Evolutionary conservation across 1,140 invertebrate species (phyloP).

Genomic region (Drosophila nasuta): DNA sequence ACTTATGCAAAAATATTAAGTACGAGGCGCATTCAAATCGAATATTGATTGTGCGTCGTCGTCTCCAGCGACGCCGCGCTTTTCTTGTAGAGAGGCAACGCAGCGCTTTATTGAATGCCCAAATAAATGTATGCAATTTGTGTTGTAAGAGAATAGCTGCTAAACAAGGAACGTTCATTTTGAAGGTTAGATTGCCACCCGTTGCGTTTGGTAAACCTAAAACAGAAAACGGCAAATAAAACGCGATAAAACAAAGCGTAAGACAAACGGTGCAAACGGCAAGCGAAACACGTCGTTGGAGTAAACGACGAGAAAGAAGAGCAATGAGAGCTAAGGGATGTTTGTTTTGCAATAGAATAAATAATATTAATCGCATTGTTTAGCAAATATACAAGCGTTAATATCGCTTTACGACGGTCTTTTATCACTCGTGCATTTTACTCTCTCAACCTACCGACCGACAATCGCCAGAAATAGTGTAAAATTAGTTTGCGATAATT

Average conservation of each 20-base stretch:
- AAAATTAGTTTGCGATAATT: conserved; percentile 47
- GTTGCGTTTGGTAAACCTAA: conserved; percentile 34
- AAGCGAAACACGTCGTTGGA: conserved; percentile 12
- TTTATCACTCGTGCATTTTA: conserved; percentile 38
- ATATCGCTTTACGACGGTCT: conserved; percentile 43
- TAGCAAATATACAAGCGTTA: conserved; percentile 56
- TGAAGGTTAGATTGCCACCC: conserved; percentile 57
- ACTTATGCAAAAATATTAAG: conserved; percentile 32
- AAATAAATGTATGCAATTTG: conserved; percentile 41
- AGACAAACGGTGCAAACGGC: conserved; percentile 19
- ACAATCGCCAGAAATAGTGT: conserved; percentile 40
- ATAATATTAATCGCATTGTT: conserved; percentile 56
- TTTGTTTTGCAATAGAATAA: conserved; percentile 54
- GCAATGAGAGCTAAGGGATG: not conserved
- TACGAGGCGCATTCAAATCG: conserved; percentile 43
- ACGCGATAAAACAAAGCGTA: conserved; percentile 48
- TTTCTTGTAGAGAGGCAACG: conserved; percentile 13
- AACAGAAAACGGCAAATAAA: conserved; percentile 38
- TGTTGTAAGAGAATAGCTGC: conserved; percentile 46
- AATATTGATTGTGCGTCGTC: conserved; percentile 63
- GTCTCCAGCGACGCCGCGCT: conserved; percentile 31
- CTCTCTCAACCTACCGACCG: not conserved
- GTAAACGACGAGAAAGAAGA: not conserved
- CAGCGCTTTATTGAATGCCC: conserved; percentile 27
- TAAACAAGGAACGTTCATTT: conserved; percentile 46